Percentiles rank a stretch among this genome's conserved stretches.
These are phyloP conservation scores for Idris sp. DNA, from an alignment of 1,140 invertebrate genomes.

Conservation along the genomic window DNA sequence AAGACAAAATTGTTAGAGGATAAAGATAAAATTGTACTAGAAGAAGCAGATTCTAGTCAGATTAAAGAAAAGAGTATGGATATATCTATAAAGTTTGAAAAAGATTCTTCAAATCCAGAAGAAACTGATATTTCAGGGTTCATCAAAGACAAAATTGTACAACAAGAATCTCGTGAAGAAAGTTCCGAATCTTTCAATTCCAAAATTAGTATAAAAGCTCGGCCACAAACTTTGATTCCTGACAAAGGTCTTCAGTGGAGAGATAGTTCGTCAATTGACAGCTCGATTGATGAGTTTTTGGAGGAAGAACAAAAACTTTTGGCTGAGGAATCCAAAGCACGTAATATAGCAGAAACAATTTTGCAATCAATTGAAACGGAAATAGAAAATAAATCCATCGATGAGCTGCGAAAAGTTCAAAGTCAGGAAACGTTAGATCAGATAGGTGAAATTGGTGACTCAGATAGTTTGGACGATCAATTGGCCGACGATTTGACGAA, in stretches of 20 bases:
- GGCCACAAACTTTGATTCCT: slow-evolving; percentile 35
- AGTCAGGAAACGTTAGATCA: slow-evolving; percentile 57
- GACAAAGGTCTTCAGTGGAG: slow-evolving; percentile 34
- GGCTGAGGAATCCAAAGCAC: slow-evolving; percentile 67
- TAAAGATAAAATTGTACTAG: slow-evolving; percentile 61
- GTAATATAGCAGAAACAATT: slow-evolving; percentile 69
- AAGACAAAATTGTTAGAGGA: slow-evolving; percentile 63
- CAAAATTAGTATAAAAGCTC: slow-evolving; percentile 49
- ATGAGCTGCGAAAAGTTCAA: slow-evolving; percentile 45
- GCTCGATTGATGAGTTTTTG: slow-evolving; percentile 59
- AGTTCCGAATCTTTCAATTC: slow-evolving; percentile 45
- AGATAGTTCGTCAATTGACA: slow-evolving; percentile 32
- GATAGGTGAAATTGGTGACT: slow-evolving; percentile 49
- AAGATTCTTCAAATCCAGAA: slow-evolving; percentile 47
- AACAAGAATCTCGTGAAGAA: slow-evolving; percentile 65
- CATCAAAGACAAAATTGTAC: slow-evolving; percentile 55
- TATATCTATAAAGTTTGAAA: slow-evolving; percentile 66
- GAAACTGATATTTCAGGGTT: slow-evolving; percentile 32
- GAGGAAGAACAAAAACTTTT: slow-evolving; percentile 63
- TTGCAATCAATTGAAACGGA: slow-evolving; percentile 73
- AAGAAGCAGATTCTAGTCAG: slow-evolving; percentile 57
- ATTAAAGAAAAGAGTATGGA: slow-evolving; percentile 65
- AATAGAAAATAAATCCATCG: slow-evolving; percentile 67
- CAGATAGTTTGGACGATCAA: slow-evolving; percentile 67
- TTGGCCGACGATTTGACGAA: slow-evolving; percentile 72